A percentile compares a stretch with the other conserved stretches of the same genome.
phyloP scores from a whole-genome alignment of 2,888 invertebrate species.

The Sphinx pinastri region DNA sequence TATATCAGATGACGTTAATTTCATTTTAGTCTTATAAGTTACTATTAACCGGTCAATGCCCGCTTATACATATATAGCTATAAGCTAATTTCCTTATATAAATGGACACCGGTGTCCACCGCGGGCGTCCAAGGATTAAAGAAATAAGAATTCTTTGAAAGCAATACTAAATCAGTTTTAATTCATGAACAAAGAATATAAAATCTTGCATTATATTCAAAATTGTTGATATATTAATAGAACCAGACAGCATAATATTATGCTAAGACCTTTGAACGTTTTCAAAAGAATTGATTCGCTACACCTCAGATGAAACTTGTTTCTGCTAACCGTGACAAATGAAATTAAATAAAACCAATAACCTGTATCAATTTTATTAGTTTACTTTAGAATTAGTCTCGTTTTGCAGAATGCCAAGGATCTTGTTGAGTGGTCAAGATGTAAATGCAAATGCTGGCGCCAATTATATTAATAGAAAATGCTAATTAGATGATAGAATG shows the following conservation, averaged over 20 bases:
- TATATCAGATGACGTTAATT: too few species aligned
- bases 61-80: too few species aligned
- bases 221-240: neutral
- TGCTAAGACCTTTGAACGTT: neutral
- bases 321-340: neutral
- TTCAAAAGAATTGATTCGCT: conserved; percentile 3
- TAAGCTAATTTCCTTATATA: too few species aligned
- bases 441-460: neutral
- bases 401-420: conserved; percentile 2
- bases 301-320: conserved; percentile 3
- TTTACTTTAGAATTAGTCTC: conserved; percentile 16
- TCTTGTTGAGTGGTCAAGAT: neutral
- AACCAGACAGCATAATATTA: neutral
- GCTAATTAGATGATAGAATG: too few species aligned
- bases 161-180: too few species aligned
- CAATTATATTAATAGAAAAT: neutral
- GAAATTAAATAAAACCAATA: conserved; percentile 13
- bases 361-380: conserved; percentile 17
- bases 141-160: too few species aligned
- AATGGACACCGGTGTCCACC: too few species aligned
- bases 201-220: neutral
- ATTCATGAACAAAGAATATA: too few species aligned
- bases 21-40: too few species aligned
- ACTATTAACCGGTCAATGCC: too few species aligned
- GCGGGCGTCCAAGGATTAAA: too few species aligned